phyloP scores from a whole-genome alignment of 2,888 invertebrate genomes.

The Pachydiplax longipennis region DNA sequence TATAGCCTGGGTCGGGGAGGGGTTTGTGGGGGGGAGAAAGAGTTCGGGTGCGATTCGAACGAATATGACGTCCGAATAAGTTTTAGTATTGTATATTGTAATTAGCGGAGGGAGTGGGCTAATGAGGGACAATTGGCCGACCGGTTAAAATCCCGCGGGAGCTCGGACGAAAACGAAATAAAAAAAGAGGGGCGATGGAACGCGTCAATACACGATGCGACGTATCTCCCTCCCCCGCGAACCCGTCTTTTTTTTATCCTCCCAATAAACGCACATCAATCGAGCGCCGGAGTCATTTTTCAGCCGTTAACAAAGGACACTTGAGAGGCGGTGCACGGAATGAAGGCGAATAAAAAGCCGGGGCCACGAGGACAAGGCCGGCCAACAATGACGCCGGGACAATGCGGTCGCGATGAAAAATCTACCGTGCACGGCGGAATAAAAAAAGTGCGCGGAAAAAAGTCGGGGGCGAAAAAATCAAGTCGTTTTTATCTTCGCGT shows the following conservation, averaged over 20 bases:
- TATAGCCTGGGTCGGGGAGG: not conserved
- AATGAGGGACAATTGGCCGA: slow-evolving; percentile 31
- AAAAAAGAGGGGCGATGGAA: not conserved
- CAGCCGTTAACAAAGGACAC: slow-evolving; percentile 32
- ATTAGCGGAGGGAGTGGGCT: slow-evolving; percentile 18
- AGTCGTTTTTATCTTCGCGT: not conserved
- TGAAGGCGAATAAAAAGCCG: not conserved
- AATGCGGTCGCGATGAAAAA: slow-evolving; percentile 5
- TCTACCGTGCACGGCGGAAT: slow-evolving; percentile 8
- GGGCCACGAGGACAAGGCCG: slow-evolving; percentile 27
- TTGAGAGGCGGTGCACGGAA: not conserved
- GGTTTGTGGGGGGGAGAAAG: not conserved
- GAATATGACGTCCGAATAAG: slow-evolving; percentile 44
- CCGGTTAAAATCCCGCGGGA: not conserved
- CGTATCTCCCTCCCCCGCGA: not conserved
- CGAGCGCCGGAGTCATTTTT: slow-evolving; percentile 22
- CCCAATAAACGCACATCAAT: slow-evolving; percentile 35
- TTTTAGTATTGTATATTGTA: slow-evolving; percentile 36
- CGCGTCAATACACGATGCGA: slow-evolving; percentile 6
- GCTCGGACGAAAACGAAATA: not conserved
- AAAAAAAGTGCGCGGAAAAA: not conserved
- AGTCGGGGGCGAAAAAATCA: not conserved
- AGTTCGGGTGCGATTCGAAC: not conserved
- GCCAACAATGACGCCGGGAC: slow-evolving; percentile 3
- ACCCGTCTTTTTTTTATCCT: not conserved